These are phyloP conservation scores for Scaptomyza flava DNA, from an alignment of 2,888 invertebrate species.

Conservation along the genomic window DNA sequence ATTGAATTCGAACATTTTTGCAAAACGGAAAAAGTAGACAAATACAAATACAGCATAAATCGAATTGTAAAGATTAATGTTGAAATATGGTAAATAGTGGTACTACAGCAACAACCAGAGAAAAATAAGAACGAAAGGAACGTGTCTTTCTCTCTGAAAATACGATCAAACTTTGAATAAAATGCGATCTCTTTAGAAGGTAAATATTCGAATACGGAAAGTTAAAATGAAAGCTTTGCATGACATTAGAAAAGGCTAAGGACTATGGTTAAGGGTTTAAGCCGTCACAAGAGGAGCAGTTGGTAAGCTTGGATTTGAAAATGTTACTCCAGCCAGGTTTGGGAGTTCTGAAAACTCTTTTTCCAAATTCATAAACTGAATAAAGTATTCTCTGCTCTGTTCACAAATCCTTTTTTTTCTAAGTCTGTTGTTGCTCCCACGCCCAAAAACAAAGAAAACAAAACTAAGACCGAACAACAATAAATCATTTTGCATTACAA, in stretches of 20 bases:
- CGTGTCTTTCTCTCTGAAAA: too few species aligned
- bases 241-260: background rate
- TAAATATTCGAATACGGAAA: too few species aligned
- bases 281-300: too few species aligned
- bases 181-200: too few species aligned
- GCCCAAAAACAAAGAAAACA: slow-evolving; percentile 27
- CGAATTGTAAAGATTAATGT: background rate
- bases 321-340: too few species aligned
- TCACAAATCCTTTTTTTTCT: slow-evolving; percentile 34
- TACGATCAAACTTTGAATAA: too few species aligned
- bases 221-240: background rate
- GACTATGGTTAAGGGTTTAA: background rate
- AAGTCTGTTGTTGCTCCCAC: slow-evolving; percentile 56
- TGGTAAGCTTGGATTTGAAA: too few species aligned
- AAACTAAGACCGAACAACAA: slow-evolving; percentile 57
- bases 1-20: slow-evolving; percentile 48
- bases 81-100: background rate
- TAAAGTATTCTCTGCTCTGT: background rate
- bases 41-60: background rate
- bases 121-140: background rate
- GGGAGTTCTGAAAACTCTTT: too few species aligned
- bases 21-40: slow-evolving; percentile 46
- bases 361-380: too few species aligned
- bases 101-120: background rate
- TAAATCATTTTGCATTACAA: slow-evolving; percentile 76